Base-by-base conservation (phyloP, 2,888 invertebrate species). In the Napeogenes sylphis region DNA sequence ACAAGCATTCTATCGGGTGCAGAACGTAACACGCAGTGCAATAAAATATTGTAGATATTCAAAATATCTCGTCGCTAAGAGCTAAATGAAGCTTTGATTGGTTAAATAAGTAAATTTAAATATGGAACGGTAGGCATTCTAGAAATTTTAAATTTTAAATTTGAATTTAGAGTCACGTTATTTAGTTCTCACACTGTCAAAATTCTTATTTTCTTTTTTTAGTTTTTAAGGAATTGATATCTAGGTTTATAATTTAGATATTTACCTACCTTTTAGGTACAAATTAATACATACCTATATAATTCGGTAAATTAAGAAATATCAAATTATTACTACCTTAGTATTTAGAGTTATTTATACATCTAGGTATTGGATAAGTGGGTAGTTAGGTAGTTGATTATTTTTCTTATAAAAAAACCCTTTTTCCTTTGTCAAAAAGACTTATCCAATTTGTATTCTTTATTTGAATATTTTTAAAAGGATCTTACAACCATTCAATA, bases 141-240 rank as follows among this genome's bases (percentile, higher is more conserved):
- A 51, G 51, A 21, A 6, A 51, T 47, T 61, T 57, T 56, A 12
- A 61, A 61, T 56, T 61, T 62, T 45, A 32, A 56, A 63, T 59
- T 64, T 58, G 56, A 54, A 55, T 56, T 64, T 59, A 21, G 55
- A 56, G 10, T 55, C 59, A 62, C 58, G 61, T 45, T 45, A 63
- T 55, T 55, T 46, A 33, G 45, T 68, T 69, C 68, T 55, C 68
- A 68, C 69, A 46, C 55, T 65, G 65, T 58, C 59, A 63, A 42
- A 51, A 8, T 10, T 14, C 8, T 10, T 5, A 51, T 51, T 51
- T 30, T 30, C 30, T 30, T 10, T 51, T 8, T 51, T 6, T 51
- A n/a, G 2, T 47, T 47, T 21, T 21, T 21, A 21, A 21, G 21
- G 0, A 21, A 1, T 21, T 21, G 21, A 21, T 21, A 21, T 21